A percentile compares a stretch with the other conserved stretches of the same genome.
phyloP scores from a whole-genome alignment of 2,888 invertebrate species.

The Epinotia brunnichana region DNA sequence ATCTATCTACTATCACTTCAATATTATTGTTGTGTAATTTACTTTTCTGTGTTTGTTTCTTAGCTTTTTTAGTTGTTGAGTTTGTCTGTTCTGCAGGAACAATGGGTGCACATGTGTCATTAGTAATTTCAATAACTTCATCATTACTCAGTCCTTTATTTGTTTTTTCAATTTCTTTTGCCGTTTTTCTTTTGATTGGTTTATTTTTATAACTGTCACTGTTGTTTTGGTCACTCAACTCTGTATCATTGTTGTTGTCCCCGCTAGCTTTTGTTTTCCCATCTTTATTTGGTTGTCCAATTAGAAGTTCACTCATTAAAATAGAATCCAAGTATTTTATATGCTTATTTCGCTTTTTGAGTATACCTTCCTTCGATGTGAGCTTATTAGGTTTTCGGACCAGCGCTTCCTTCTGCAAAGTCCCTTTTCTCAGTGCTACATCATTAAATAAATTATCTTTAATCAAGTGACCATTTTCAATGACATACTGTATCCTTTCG shows the following conservation, averaged over 20 bases:
- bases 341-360: constrained; percentile 58
- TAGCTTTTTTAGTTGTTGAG: not conserved
- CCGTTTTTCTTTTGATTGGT: constrained; percentile 36
- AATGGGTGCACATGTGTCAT: not conserved
- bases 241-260: constrained; percentile 79
- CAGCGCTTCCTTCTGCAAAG: constrained; percentile 42
- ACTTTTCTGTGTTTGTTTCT: not conserved
- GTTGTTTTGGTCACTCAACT: constrained; percentile 64
- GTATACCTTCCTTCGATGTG: constrained; percentile 57
- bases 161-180: not conserved
- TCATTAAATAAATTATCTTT: constrained; percentile 52
- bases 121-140: not conserved
- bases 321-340: constrained; percentile 66
- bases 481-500: constrained; percentile 56
- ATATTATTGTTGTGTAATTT: not conserved
- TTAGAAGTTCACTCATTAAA: constrained; percentile 70
- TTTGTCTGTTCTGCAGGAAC: not conserved
- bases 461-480: constrained; percentile 59
- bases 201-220: constrained; percentile 41
- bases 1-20: not conserved
- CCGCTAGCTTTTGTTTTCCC: constrained; percentile 45
- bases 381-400: constrained; percentile 45
- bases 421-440: constrained; percentile 44
- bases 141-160: not conserved
- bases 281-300: constrained; percentile 53